Evolutionary conservation across 2,113 vertebrate species (phyloP).

Genomic region (Actinemys pallida): DNA sequence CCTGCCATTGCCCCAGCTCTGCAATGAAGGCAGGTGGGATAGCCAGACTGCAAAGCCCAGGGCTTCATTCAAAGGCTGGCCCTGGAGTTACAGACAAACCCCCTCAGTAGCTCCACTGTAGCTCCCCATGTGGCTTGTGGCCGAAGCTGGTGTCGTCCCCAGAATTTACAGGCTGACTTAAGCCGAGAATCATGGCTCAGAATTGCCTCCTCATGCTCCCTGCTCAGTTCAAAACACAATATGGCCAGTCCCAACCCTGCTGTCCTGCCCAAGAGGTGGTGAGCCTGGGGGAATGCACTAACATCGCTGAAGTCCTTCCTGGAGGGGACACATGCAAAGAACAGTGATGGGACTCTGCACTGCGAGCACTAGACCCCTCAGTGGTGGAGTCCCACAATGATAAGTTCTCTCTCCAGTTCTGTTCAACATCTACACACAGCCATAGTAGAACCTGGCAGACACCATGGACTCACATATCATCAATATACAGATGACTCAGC

Average conservation of each 20-base stretch:
- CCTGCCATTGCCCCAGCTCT: constrained; percentile 19
- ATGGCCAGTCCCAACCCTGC: not conserved
- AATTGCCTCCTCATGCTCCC: not conserved
- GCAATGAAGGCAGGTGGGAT: accelerated
- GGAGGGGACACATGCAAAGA: too few species aligned
- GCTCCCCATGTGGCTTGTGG: not conserved
- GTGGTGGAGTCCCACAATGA: not conserved
- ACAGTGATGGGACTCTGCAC: not conserved
- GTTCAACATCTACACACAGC: accelerated
- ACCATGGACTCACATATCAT: not conserved
- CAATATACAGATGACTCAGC: not conserved
- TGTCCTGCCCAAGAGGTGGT: accelerated
- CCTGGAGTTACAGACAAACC: not conserved
- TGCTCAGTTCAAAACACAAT: not conserved
- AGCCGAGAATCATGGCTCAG: not conserved
- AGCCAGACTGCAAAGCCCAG: not conserved
- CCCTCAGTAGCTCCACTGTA: not conserved
- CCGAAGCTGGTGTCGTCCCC: not conserved
- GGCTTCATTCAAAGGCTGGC: too few species aligned
- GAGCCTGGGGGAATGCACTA: not conserved
- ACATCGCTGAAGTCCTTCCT: not conserved
- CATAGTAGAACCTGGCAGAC: not conserved
- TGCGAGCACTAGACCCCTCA: not conserved
- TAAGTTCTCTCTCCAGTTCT: accelerated
- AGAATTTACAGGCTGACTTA: too few species aligned